A percentile compares a stretch with the other conserved stretches of the same genome.
Evolutionary conservation across 2,113 vertebrate species (phyloP).

Genomic region (Daphoenositta chrysoptera): DNA sequence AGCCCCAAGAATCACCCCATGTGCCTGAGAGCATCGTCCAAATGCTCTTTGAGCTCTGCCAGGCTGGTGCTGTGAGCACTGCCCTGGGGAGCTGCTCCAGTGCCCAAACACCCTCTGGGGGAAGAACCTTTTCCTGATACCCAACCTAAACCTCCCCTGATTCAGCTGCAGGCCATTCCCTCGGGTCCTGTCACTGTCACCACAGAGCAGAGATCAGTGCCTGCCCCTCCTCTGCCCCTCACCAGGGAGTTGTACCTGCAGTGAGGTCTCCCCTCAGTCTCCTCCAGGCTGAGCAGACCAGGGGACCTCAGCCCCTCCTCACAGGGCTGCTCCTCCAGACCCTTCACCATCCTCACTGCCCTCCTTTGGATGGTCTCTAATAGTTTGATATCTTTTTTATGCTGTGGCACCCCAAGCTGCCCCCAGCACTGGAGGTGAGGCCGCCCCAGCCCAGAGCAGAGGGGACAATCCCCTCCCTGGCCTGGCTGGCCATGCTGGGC

Average conservation of each 20-base stretch:
- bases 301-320: fast-evolving
- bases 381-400: fast-evolving
- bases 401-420: fast-evolving
- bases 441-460: fast-evolving
- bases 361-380: neutral
- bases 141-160: neutral
- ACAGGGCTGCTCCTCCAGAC: fast-evolving
- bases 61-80: neutral
- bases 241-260: fast-evolving
- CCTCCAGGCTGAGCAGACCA: neutral
- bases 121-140: fast-evolving
- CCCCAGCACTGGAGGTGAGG: neutral
- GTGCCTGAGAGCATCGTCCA: neutral
- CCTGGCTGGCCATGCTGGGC: fast-evolving
- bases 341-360: fast-evolving
- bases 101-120: fast-evolving
- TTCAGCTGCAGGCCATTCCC: neutral
- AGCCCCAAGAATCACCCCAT: neutral
- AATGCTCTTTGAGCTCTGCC: neutral
- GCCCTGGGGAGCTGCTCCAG: neutral
- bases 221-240: neutral
- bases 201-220: neutral
- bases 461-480: neutral
- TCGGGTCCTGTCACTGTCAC: fast-evolving
- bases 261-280: neutral